A percentile compares a stretch with the other conserved stretches of the same genome.
Conservation (phyloP, 2,888 invertebrate genomes). For the Nomada hirtipes region DNA sequence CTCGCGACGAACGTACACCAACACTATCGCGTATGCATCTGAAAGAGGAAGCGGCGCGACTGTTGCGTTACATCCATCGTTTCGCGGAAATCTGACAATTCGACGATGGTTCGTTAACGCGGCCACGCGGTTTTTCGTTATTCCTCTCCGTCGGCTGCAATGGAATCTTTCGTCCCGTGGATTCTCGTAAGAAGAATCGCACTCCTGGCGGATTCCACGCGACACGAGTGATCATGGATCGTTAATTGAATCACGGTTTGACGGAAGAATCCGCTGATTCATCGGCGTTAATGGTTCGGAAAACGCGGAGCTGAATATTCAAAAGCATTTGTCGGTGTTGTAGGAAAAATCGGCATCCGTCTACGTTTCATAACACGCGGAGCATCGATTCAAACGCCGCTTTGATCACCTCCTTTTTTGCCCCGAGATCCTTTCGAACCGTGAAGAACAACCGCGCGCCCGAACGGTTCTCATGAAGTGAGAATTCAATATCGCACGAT, state of each 20-base stretch:
- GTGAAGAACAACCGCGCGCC: conserved; percentile 32
- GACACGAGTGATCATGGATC: conserved; percentile 5
- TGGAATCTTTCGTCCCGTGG: conserved; percentile 4
- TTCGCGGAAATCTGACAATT: conserved; percentile 67
- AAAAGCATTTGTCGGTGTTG: neutral
- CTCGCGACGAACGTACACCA: conserved; percentile 6
- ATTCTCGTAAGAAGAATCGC: neutral
- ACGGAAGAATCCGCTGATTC: conserved; percentile 50
- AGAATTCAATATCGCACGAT: conserved; percentile 20
- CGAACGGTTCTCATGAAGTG: conserved; percentile 16
- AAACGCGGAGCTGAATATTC: neutral
- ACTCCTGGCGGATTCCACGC: conserved; percentile 11
- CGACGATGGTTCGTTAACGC: conserved; percentile 57
- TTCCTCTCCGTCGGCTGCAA: neutral
- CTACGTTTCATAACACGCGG: conserved; percentile 4
- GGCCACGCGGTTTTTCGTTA: conserved; percentile 25
- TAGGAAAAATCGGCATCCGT: conserved; percentile 6
- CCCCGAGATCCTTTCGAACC: conserved; percentile 16
- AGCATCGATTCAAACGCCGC: neutral
- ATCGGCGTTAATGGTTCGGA: conserved; percentile 3
- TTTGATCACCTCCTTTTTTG: neutral
- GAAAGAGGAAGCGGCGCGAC: conserved; percentile 55
- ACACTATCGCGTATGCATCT: neutral
- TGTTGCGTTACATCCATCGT: conserved; percentile 59
- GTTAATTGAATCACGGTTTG: conserved; percentile 31